Conservation (phyloP, 2,797 vertebrate species). For the Calcarius lapponicus region DNA sequence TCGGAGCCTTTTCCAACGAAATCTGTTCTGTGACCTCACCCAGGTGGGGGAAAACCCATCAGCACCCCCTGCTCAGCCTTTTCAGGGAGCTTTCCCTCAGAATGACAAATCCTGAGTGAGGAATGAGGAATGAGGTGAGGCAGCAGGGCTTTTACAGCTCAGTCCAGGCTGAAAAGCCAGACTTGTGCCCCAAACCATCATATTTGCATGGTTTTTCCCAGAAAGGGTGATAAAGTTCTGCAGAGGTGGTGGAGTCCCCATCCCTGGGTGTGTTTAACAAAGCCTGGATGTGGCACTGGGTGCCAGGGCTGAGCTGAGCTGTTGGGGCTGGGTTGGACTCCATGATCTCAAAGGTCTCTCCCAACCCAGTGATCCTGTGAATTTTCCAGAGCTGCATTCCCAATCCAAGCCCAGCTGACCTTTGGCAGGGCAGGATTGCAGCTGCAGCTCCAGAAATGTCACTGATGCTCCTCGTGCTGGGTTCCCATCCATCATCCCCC, state of each 20-base stretch:
- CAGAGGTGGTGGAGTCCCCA: background rate
- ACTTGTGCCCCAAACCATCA: background rate
- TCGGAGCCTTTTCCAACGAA: background rate
- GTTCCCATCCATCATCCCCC: background rate
- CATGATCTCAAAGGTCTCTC: rapidly evolving
- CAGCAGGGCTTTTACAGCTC: background rate
- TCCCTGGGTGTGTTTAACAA: background rate
- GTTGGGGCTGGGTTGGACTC: background rate
- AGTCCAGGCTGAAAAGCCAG: rapidly evolving
- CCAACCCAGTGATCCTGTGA: background rate
- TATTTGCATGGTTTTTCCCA: background rate
- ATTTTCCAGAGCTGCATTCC: background rate
- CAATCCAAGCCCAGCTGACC: background rate
- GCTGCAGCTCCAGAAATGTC: background rate
- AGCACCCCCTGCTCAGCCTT: rapidly evolving
- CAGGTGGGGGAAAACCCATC: background rate
- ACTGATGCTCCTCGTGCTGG: background rate
- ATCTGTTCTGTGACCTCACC: background rate
- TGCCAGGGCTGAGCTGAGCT: rapidly evolving
- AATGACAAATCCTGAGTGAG: rapidly evolving
- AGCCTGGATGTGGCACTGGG: background rate
- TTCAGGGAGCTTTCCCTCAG: background rate
- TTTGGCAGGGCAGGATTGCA: background rate
- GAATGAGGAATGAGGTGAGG: rapidly evolving
- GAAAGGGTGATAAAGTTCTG: background rate